Evolutionary conservation across 2,888 invertebrate genomes (phyloP).

Genomic region (Panorpa germanica): DNA sequence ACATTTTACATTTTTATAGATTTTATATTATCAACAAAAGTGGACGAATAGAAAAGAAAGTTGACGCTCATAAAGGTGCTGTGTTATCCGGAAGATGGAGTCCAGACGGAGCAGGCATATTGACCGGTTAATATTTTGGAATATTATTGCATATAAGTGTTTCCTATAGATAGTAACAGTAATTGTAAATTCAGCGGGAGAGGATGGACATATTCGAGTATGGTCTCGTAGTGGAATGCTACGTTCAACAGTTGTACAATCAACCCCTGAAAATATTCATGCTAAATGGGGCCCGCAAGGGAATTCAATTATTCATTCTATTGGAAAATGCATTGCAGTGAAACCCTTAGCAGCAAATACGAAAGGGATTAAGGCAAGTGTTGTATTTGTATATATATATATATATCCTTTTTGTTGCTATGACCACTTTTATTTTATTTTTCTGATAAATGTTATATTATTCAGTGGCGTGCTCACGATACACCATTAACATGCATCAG

Average conservation of each 20-base stretch:
- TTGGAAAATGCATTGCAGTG: conserved; percentile 43
- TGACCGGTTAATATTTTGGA: conserved; percentile 43
- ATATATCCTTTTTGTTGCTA: background rate
- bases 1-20: conserved; percentile 25
- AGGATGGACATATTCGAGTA: conserved; percentile 90
- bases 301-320: conserved; percentile 46
- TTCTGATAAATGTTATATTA: background rate
- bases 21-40: conserved; percentile 76
- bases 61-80: conserved; percentile 85
- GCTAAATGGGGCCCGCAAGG: conserved; percentile 69
- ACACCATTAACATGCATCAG: conserved; percentile 77
- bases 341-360: conserved; percentile 57
- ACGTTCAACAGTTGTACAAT: conserved; percentile 71
- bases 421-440: too few relatives aligned
- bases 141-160: too few relatives aligned
- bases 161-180: background rate
- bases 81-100: conserved; percentile 84
- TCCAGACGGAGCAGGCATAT: conserved; percentile 82
- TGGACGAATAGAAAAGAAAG: conserved; percentile 81
- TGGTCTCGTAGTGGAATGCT: conserved; percentile 95
- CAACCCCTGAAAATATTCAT: conserved; percentile 66
- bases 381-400: conserved; percentile 1
- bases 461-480: conserved; percentile 92
- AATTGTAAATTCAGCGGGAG: conserved; percentile 51
- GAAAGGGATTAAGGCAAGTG: conserved; percentile 44